Percentiles rank a stretch among this genome's conserved stretches.
Conservation (phyloP, 1,140 invertebrate genomes). For the Elysia chlorotica region DNA sequence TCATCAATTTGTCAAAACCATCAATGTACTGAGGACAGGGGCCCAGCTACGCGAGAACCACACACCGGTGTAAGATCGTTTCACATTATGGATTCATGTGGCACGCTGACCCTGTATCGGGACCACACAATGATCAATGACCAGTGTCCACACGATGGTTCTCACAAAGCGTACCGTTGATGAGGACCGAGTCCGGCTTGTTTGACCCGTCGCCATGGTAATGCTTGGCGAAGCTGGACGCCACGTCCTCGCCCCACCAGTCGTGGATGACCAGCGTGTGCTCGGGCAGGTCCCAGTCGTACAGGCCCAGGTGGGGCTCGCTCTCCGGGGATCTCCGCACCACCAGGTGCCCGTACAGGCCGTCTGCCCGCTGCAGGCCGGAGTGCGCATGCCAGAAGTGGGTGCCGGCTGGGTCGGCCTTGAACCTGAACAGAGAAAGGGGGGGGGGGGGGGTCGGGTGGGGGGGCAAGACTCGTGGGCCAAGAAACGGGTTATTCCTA, state of each 20-base stretch:
- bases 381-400: constrained; percentile 91
- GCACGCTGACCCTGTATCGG: too few relatives aligned
- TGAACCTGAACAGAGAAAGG: too few relatives aligned
- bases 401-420: constrained; percentile 70
- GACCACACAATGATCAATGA: too few relatives aligned
- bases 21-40: too few relatives aligned
- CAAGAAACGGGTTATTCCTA: too few relatives aligned
- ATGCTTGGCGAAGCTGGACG: constrained; percentile 75
- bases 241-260: constrained; percentile 69
- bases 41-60: too few relatives aligned
- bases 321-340: constrained; percentile 29
- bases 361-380: constrained; percentile 81
- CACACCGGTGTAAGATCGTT: too few relatives aligned
- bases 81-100: too few relatives aligned
- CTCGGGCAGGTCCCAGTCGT: constrained; percentile 43
- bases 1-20: too few relatives aligned
- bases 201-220: constrained; percentile 82
- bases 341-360: constrained; percentile 63
- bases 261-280: constrained; percentile 43
- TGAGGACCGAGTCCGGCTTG: constrained; percentile 75
- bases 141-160: too few relatives aligned
- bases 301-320: constrained; percentile 36
- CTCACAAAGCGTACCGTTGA: constrained; percentile 76
- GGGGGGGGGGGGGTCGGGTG: too few relatives aligned
- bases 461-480: too few relatives aligned